phyloP scores from a whole-genome alignment of 2,113 vertebrate species.

The Cardinalis cardinalis region DNA sequence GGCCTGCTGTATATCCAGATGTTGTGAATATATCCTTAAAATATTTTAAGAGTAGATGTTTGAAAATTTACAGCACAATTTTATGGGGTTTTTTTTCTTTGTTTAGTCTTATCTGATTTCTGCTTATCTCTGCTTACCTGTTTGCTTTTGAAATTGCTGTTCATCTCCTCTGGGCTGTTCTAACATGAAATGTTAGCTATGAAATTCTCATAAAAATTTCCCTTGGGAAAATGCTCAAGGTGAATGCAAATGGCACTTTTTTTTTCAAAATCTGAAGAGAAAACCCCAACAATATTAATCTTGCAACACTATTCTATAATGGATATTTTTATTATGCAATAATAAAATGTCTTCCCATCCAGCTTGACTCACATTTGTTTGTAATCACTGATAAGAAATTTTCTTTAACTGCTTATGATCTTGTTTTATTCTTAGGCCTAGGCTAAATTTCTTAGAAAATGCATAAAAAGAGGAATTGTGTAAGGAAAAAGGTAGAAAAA shows the following conservation, averaged over 20 bases:
- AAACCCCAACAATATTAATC: background rate
- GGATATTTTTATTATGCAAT: background rate
- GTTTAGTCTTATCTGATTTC: background rate
- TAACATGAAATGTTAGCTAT: background rate
- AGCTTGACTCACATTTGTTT: background rate
- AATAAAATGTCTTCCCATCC: too few species aligned
- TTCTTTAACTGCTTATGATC: background rate
- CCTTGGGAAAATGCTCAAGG: too few species aligned
- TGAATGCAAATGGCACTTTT: background rate
- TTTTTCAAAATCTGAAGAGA: background rate
- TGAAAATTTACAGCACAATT: background rate
- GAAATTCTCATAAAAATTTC: too few species aligned
- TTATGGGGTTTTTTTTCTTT: background rate
- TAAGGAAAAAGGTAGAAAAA: background rate
- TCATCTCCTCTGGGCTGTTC: background rate
- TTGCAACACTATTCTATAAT: background rate
- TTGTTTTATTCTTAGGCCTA: background rate
- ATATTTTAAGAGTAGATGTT: background rate
- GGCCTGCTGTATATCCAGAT: background rate
- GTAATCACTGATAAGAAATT: background rate
- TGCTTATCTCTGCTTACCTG: background rate
- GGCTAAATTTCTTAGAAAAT: background rate
- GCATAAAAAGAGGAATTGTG: background rate
- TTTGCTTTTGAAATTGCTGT: background rate
- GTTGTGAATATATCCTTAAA: background rate